Base-by-base conservation (phyloP, 2,113 vertebrate species). In the Coptodon rendalli region DNA sequence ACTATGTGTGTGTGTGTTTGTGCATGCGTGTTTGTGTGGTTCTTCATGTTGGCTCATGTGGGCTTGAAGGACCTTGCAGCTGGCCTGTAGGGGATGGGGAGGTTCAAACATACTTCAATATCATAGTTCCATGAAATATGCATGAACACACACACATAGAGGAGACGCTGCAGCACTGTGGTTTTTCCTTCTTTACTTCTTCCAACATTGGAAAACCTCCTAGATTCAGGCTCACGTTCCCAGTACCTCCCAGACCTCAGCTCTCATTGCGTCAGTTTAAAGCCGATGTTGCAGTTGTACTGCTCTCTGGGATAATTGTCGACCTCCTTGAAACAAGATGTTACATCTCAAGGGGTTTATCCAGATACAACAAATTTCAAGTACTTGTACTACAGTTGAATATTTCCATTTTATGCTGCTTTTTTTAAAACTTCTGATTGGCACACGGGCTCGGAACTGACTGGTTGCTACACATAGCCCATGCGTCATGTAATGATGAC, bases 71-170 rank as follows among this genome's bases (percentile, higher is more conserved):
- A 92, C 87, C 83, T 93, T 92, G 86, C 85, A 16, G 9, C 45
- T 82, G 86, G 85, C 88, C 92, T 93, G 79, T 78, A 82, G 89
- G 76, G 45, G 48, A 80, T 68, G 43, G 45, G 59, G 13, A 34
- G 63, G 89, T 92, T 92, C 86, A 91, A 90, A 91, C 87, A 31
- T 86, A 82, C 90, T 89, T 93, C 90, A 94, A 7, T 78, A 78
- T 78, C 73, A 78, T 50, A 50, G 17, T 78, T 31, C 43, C 45
- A 50, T 52, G 43, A 78, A 78, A 78, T 50, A 78, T 78, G 16
- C 71, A 78, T 92, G 87, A 91, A 63, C 81, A 82, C 87, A 48
- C 80, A 82, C 17, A 19, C 59, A 57, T 53, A 56, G 80, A 80
- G 81, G 80, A 84, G 22, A 91, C 53, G 59, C 61, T 71, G 81